Evolutionary conservation across 2,888 invertebrate genomes (phyloP).

Genomic region (Caenorhabditis afra): DNA sequence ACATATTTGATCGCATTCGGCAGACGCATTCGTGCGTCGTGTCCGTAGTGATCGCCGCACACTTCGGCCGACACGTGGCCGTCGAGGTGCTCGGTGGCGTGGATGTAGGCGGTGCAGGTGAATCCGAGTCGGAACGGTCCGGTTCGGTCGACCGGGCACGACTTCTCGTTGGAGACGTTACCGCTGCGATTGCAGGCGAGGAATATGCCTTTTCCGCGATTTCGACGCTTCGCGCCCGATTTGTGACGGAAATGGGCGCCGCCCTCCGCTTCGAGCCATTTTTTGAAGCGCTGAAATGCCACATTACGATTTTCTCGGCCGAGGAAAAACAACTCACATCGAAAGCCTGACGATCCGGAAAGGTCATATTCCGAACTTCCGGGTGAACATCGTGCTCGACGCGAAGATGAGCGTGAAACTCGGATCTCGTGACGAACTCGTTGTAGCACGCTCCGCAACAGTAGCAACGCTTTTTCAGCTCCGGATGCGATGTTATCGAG

Average conservation of each 20-base stretch:
- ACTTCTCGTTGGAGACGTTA: conserved; percentile 33
- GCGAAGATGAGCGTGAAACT: conserved; percentile 59
- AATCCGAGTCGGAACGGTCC: conserved; percentile 70
- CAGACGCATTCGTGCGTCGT: conserved; percentile 69
- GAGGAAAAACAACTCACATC: conserved; percentile 53
- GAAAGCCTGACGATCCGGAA: conserved; percentile 59
- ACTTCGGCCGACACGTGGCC: conserved; percentile 63
- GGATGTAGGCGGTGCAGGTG: conserved; percentile 69
- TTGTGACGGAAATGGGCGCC: conserved; percentile 73
- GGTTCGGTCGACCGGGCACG: conserved; percentile 34
- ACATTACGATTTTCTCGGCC: conserved; percentile 1
- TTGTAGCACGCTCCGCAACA: conserved; percentile 65
- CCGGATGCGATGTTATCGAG: conserved; percentile 23
- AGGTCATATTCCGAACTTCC: conserved; percentile 51
- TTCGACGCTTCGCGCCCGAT: conserved; percentile 67
- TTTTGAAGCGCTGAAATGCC: conserved; percentile 62
- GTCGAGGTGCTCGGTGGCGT: conserved; percentile 67
- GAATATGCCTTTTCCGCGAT: conserved; percentile 68
- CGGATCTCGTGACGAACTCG: conserved; percentile 64
- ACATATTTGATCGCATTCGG: conserved; percentile 69
- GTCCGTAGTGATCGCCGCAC: conserved; percentile 73
- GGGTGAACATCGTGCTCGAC: conserved; percentile 69
- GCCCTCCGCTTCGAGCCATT: conserved; percentile 70
- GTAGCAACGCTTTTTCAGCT: conserved; percentile 62
- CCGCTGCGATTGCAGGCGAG: conserved; percentile 70